Evolutionary conservation across 2,888 invertebrate species (phyloP).

Genomic region (Dorcus hopei): DNA sequence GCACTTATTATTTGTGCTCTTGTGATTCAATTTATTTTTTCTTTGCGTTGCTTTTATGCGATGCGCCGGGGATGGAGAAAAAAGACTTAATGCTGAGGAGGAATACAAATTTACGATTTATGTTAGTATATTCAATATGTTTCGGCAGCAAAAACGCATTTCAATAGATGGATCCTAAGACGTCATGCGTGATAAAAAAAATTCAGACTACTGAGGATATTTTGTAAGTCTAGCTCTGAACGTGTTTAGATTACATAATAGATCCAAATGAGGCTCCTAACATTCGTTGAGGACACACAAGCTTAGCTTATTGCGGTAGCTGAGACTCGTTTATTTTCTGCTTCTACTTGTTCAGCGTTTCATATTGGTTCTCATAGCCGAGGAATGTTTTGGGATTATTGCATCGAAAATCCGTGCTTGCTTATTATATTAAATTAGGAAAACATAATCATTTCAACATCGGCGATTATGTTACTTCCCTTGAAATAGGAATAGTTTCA

Average conservation of each 20-base stretch:
- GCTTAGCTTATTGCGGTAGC: conserved; percentile 25
- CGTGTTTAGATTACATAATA: conserved; percentile 28
- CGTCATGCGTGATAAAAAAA: conserved; percentile 24
- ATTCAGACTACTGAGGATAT: conserved; percentile 26
- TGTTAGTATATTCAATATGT: conserved; percentile 14
- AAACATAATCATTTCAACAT: no score
- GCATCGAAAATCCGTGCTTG: background rate
- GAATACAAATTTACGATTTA: conserved; percentile 16
- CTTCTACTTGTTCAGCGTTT: conserved; percentile 29
- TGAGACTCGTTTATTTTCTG: conserved; percentile 27
- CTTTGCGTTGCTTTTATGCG: no score
- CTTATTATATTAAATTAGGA: no score
- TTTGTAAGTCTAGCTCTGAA: conserved; percentile 28
- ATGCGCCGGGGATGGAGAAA: no score
- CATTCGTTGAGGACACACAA: conserved; percentile 23
- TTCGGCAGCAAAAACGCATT: conserved; percentile 19
- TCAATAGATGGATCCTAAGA: conserved; percentile 20
- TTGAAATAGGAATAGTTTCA: no score
- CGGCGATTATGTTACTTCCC: no score
- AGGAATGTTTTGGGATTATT: background rate
- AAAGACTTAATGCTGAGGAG: no score
- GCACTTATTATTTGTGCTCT: no score
- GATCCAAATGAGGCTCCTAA: conserved; percentile 26
- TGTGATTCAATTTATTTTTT: no score
- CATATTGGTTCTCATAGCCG: conserved; percentile 16